Conservation (phyloP, 2,888 invertebrate genomes). For the Tetanocera ferruginea region DNA sequence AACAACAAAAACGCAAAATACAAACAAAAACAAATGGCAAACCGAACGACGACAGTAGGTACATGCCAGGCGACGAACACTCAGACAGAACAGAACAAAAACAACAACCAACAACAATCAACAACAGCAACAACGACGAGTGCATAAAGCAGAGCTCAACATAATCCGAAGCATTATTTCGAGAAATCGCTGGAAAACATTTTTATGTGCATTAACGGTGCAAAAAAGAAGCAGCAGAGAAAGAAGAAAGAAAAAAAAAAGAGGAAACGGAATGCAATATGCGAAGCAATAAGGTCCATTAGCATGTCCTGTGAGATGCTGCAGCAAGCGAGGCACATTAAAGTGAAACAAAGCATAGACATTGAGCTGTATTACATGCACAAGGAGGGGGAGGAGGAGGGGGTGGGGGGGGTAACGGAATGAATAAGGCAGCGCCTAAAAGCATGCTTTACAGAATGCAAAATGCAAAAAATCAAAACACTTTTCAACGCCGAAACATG, state of each 20-base stretch:
- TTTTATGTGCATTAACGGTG: conserved; percentile 20
- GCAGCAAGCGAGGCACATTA: not conserved
- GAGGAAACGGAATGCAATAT: conserved; percentile 20
- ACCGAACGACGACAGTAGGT: not conserved
- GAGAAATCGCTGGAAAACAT: conserved; percentile 34
- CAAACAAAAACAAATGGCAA: not conserved
- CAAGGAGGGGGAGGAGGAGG: too few species aligned
- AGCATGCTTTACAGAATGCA: conserved; percentile 5
- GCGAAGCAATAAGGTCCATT: conserved; percentile 42
- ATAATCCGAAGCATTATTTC: conserved; percentile 31
- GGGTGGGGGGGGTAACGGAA: too few species aligned
- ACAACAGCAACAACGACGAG: not conserved
- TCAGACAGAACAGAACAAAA: too few species aligned
- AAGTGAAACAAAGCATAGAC: not conserved
- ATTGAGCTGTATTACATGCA: not conserved
- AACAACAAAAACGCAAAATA: not conserved
- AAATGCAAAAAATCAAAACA: conserved; percentile 32
- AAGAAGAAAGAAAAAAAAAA: not conserved
- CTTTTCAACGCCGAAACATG: conserved; percentile 22
- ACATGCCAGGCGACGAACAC: not conserved
- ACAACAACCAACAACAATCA: not conserved
- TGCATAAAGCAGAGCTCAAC: conserved; percentile 31
- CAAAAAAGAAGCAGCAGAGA: not conserved
- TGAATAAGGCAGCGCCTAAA: not conserved
- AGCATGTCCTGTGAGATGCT: conserved; percentile 41